Conservation (phyloP, 2,797 vertebrate genomes). For the Esox masquinongy region DNA sequence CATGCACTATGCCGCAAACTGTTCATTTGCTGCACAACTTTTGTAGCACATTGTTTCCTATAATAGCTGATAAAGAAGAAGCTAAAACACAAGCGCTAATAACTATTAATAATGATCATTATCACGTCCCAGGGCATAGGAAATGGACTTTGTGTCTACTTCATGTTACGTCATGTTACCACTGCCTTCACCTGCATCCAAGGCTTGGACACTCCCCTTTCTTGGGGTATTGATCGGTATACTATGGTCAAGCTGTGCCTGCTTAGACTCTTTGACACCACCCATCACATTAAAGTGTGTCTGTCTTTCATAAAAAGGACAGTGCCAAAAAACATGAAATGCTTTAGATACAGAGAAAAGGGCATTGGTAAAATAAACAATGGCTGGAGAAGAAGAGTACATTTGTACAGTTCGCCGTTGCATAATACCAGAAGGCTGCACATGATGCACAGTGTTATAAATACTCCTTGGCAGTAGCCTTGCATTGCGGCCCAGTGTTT, state of each 20-base stretch:
- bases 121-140: background rate
- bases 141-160: background rate
- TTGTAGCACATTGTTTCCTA: background rate
- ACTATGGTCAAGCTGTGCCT: background rate
- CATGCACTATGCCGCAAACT: background rate
- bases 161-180: background rate
- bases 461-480: slow-evolving; percentile 34
- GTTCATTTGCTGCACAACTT: background rate
- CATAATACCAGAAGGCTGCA: slow-evolving; percentile 17
- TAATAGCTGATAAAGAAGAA: background rate
- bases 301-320: background rate
- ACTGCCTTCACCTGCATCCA: background rate
- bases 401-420: slow-evolving; percentile 29
- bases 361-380: background rate
- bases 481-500: slow-evolving; percentile 35
- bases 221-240: background rate
- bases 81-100: too few species aligned
- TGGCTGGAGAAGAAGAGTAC: slow-evolving; percentile 7
- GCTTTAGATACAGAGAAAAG: background rate
- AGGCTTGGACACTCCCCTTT: background rate
- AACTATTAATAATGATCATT: background rate
- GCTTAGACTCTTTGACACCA: background rate
- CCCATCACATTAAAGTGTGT: background rate
- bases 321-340: background rate
- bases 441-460: slow-evolving; percentile 33